Evolutionary conservation across 1,140 invertebrate species (phyloP), one percentile per base, ranked within the genome.

Genomic region (Papilio aristodemus): DNA sequence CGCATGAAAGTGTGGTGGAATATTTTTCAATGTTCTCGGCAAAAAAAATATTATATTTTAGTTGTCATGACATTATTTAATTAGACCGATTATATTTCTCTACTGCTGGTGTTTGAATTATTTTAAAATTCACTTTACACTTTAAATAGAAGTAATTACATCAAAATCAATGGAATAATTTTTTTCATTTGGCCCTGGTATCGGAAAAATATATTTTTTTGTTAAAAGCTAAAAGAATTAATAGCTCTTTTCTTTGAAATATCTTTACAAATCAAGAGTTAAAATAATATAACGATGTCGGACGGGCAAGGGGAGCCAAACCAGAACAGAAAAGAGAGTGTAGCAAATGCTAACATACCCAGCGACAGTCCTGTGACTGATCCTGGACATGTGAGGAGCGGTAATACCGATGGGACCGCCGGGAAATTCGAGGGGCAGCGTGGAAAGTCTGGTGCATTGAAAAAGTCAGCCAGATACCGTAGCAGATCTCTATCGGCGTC

Each of bases 401-500:
- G 80, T 7, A 80, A 76, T 19, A 63, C 83, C 0, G 89, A 88
- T 43, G 77, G 69, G 5, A 39, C 80, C 14, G 82, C 84, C 0
- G 80, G 78, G 1, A 89, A 90, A 67, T 91, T 90, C 67, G 89
- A 89, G 4, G 87, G 86, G 0, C 87, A 81, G 64, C 79, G 87
- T 37, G 83, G 77, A 50, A 92, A 92, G 75, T 95, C 96, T 8
- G 94, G 95, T 69, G 95, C 95, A 13, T 86, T 97, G 82, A 97
- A 96, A 91, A 97, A 97, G 82, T 95, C 96, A 11, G 96, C 95
- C 73, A 93, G 97, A 43, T 97, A 98, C 84, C 92, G 97, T 54
- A 97, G 96, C 87, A 94, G 97, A 46, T 98, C 97, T 0, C 91
- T 98, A 5, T 98, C 97, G 37, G 97, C 97, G n/a, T 98, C 97